Percentiles rank a stretch among this genome's conserved stretches.
These are phyloP conservation scores for Argyresthia albistria DNA, from an alignment of 2,888 invertebrate genomes.

Conservation along the genomic window DNA sequence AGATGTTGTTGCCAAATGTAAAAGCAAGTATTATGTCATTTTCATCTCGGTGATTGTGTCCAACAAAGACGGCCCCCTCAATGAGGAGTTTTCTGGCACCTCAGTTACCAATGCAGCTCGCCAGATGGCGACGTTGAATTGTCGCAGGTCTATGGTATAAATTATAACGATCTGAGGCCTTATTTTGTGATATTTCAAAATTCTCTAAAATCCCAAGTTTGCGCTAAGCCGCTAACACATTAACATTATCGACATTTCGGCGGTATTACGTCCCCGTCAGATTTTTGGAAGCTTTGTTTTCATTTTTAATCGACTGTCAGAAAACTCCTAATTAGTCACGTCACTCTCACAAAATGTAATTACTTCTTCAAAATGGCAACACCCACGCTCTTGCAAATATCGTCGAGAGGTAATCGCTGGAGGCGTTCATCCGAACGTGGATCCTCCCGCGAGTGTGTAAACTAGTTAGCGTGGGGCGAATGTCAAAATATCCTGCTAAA, in stretches of 20 bases:
- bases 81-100: too few relatives aligned
- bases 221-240: too few relatives aligned
- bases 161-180: too few relatives aligned
- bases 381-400: not conserved
- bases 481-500: conserved; percentile 57
- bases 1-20: conserved; percentile 1
- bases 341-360: not conserved
- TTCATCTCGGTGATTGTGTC: not conserved
- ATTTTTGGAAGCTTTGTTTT: too few relatives aligned
- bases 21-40: conserved; percentile 5
- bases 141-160: too few relatives aligned
- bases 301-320: too few relatives aligned
- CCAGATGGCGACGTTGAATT: not conserved
- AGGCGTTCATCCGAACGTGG: not conserved
- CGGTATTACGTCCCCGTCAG: too few relatives aligned
- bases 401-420: conserved; percentile 1
- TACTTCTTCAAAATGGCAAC: not conserved
- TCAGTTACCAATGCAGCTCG: not conserved
- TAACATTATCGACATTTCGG: too few relatives aligned
- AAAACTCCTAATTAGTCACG: too few relatives aligned
- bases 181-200: too few relatives aligned
- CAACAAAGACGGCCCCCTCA: not conserved
- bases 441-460: conserved; percentile 20
- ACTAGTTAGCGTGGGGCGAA: conserved; percentile 39
- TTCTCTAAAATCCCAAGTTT: too few relatives aligned